Evolutionary conservation across 2,113 vertebrate genomes (phyloP).

Genomic region (Melanotaenia duboulayi): DNA sequence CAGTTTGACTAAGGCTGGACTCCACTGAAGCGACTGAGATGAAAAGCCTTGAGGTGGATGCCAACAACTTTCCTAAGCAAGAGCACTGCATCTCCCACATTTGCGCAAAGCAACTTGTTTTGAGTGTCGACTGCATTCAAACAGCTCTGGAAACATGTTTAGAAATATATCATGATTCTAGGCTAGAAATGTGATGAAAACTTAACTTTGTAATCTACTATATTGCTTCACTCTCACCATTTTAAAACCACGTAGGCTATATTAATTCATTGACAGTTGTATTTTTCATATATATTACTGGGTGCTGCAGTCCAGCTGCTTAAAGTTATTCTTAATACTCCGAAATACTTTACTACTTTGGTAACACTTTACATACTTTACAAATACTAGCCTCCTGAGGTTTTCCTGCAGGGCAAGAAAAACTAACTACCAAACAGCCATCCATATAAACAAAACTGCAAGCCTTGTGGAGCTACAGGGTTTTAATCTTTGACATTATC

Average conservation of each 20-base stretch:
- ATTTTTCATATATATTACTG: background rate
- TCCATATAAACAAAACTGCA: constrained; percentile 58
- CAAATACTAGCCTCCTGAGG: background rate
- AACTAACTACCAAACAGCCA: constrained; percentile 17
- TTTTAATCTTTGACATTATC: constrained; percentile 68
- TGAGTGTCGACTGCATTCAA: constrained; percentile 6
- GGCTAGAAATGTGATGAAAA: constrained; percentile 6
- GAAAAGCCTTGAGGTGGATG: constrained; percentile 76
- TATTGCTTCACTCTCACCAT: too few relatives aligned
- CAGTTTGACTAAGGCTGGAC: constrained; percentile 76
- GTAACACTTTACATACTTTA: too few relatives aligned
- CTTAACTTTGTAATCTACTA: background rate
- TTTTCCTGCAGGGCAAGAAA: constrained; percentile 24
- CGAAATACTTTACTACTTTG: too few relatives aligned
- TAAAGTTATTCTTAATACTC: too few relatives aligned
- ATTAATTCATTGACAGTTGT: background rate
- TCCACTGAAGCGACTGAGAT: constrained; percentile 78
- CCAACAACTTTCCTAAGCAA: constrained; percentile 72
- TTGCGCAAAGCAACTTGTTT: constrained; percentile 43
- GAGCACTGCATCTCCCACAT: constrained; percentile 50
- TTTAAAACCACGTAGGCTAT: too few relatives aligned
- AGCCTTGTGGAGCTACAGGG: constrained; percentile 33
- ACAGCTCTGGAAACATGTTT: background rate
- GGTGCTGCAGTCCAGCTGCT: background rate
- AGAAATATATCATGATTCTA: background rate